These are phyloP conservation scores for Heterodera carotae DNA, from an alignment of 1,140 invertebrate species.

Conservation along the genomic window DNA sequence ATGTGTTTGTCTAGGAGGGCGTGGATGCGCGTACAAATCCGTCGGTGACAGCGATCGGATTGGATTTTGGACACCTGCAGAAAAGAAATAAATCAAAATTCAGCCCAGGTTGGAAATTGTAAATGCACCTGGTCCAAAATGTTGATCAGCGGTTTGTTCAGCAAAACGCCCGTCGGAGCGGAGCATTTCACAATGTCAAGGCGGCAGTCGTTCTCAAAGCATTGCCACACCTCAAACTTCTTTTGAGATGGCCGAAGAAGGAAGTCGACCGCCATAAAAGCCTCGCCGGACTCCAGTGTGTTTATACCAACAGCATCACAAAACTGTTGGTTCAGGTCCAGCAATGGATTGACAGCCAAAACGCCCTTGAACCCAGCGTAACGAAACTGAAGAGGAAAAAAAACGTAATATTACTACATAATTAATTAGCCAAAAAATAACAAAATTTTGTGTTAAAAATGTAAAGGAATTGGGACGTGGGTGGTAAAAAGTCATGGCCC, in stretches of 20 bases:
- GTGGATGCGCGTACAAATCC: constrained; percentile 50
- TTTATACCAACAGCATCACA: constrained; percentile 18
- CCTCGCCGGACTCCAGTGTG: not conserved
- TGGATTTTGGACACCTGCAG: constrained; percentile 55
- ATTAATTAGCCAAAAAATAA: too few species aligned
- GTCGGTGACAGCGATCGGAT: constrained; percentile 23
- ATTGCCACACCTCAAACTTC: constrained; percentile 35
- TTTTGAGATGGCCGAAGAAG: constrained; percentile 41
- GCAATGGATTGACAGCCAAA: constrained; percentile 29
- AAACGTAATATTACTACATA: too few species aligned
- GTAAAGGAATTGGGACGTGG: too few species aligned
- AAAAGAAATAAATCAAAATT: not conserved
- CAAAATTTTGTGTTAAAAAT: too few species aligned
- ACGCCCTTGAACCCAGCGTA: constrained; percentile 50
- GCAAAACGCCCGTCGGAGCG: constrained; percentile 66
- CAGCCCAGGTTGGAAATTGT: too few species aligned
- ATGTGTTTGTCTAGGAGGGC: constrained; percentile 56
- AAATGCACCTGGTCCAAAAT: constrained; percentile 62
- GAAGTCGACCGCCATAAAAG: constrained; percentile 23
- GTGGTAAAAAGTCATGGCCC: too few species aligned
- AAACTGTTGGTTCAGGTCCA: constrained; percentile 33
- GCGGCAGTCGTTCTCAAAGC: constrained; percentile 17
- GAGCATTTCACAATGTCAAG: constrained; percentile 66
- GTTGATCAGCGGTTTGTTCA: constrained; percentile 66
- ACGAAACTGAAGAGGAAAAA: constrained; percentile 40